Evolutionary conservation across 2,888 invertebrate species (phyloP).

Genomic region (Drepanosiphum platanoidis): DNA sequence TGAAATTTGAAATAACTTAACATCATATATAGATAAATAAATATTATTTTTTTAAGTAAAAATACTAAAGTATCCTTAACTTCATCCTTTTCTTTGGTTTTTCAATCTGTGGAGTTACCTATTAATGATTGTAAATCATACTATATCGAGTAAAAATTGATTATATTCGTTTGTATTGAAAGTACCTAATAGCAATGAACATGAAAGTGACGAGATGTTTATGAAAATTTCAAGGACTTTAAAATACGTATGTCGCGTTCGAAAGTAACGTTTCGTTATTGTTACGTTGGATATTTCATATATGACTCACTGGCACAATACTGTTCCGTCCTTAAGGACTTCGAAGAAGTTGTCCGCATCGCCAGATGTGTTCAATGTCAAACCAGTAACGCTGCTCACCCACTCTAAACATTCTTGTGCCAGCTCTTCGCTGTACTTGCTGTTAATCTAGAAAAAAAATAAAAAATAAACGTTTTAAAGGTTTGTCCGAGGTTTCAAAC

Average conservation of each 20-base stretch:
- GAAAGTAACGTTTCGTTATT: slow-evolving; percentile 51
- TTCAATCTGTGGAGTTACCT: no score
- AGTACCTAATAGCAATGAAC: slow-evolving; percentile 1
- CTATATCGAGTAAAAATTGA: no score
- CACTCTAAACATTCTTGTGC: slow-evolving; percentile 93
- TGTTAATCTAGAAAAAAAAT: slow-evolving; percentile 85
- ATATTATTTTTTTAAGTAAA: no score
- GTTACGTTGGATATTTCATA: neutral
- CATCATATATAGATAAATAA: no score
- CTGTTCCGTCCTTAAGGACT: slow-evolving; percentile 87
- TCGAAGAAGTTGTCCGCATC: slow-evolving; percentile 95
- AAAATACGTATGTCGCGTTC: slow-evolving; percentile 14
- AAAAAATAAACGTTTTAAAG: slow-evolving; percentile 66
- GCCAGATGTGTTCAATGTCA: slow-evolving; percentile 85
- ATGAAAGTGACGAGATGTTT: slow-evolving; percentile 34
- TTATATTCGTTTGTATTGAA: neutral
- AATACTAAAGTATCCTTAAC: no score
- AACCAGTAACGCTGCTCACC: slow-evolving; percentile 88
- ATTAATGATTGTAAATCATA: no score
- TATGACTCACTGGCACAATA: slow-evolving; percentile 84
- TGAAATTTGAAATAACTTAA: no score
- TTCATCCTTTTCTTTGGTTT: no score
- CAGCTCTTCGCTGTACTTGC: slow-evolving; percentile 95
- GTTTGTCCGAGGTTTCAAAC: slow-evolving; percentile 42
- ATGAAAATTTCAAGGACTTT: slow-evolving; percentile 53